phyloP scores from a whole-genome alignment of 2,797 vertebrate species.

The Chaetophractus vellerosus region DNA sequence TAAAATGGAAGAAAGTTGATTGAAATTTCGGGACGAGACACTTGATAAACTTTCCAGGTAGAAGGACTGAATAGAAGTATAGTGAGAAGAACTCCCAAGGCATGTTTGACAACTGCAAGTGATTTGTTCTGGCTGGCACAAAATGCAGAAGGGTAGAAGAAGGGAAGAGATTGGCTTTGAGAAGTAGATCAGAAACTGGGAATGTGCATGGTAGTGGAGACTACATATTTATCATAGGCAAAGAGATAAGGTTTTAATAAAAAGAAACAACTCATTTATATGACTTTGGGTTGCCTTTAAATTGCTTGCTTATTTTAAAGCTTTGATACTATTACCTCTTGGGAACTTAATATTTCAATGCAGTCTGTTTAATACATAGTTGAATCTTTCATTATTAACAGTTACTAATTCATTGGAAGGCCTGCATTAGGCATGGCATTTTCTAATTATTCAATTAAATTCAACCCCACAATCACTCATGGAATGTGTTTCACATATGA shows the following conservation, averaged over 20 bases:
- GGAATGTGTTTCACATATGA: background rate
- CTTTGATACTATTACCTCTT: background rate
- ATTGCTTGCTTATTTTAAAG: conserved; percentile 36
- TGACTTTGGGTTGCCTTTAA: background rate
- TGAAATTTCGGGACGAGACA: background rate
- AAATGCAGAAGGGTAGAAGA: background rate
- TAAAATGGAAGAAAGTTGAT: background rate
- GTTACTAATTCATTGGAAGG: background rate
- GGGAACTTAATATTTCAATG: background rate
- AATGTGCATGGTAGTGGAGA: background rate
- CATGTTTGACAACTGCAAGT: background rate
- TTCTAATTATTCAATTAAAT: background rate
- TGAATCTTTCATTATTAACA: background rate
- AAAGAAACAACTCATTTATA: background rate
- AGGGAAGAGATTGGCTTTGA: background rate
- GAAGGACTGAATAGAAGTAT: background rate
- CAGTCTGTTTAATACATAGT: background rate
- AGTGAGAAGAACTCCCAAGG: background rate
- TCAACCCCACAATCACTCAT: background rate
- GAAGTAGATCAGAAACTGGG: background rate
- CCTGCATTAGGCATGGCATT: background rate
- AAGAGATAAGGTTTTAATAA: background rate
- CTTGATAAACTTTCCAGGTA: background rate
- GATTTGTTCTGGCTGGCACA: background rate
- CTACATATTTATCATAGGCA: background rate